Evolutionary conservation across 2,797 vertebrate genomes (phyloP), one percentile per base, ranked within the genome.

Genomic region (Dicrostonyx torquatus): DNA sequence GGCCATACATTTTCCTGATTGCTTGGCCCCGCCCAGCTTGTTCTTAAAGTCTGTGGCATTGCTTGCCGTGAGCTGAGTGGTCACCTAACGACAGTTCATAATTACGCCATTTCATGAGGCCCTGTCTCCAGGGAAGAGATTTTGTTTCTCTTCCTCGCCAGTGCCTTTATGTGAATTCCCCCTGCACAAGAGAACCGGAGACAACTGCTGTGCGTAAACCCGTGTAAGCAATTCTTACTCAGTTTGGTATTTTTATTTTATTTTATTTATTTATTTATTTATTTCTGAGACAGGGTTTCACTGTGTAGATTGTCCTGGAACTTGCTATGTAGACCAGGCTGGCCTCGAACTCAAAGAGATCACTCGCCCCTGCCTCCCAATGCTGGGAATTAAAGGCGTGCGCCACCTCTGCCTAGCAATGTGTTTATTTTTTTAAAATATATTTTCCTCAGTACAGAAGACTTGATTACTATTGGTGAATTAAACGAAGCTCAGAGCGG

Each of bases 21-120:
- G 92, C 45, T 90, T 88, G 78, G 68, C 18, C 94, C 90, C 96
- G 85, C 78, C 95, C 90, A 79, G 55, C 97, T 95, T 96, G 78
- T 97, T 97, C 92, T 85, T 87, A 91, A 60, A 83, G 94, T 91
- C 93, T 77, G 66, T 90, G 96, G 92, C 97, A 94, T 95, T 97
- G 92, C 96, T 97, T 94, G 95, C 89, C 75, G 10, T 96, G 94
- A 96, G 95, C 93, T 92, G 89, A 96, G 90, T 96, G 95, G 95
- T 94, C 89, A 88, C 95, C 91, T 97, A 98, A 98, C 94, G 97
- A 96, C 96, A 96, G 94, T 96, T 97, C 94, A 70, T 98, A 97
- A 98, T 97, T 97, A 97, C 50, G 85, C 91, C 92, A 34, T 95
- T 89, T 55, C 90, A 6, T 90, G 96, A 97, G 90, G 90, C 20